Evolutionary conservation across 2,113 vertebrate species (phyloP).

Genomic region (Odocoileus hemionus): DNA sequence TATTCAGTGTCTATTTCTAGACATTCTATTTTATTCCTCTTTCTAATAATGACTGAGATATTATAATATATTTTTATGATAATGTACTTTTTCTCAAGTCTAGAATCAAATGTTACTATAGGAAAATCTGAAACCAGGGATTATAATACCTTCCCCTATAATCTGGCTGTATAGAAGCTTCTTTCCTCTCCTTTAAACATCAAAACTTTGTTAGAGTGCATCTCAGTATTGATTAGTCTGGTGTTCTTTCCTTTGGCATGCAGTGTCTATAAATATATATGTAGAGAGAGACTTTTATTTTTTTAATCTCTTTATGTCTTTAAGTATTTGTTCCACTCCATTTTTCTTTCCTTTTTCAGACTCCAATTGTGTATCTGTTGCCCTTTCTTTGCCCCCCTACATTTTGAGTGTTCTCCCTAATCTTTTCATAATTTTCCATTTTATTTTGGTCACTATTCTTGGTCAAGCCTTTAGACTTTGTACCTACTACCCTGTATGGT

Average conservation of each 20-base stretch:
- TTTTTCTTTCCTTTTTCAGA: not conserved
- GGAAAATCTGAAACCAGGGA: not conserved
- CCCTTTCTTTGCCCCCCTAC: not conserved
- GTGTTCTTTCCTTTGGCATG: not conserved
- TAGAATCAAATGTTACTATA: not conserved
- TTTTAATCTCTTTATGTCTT: not conserved
- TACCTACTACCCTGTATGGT: not conserved
- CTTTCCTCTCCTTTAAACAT: not conserved
- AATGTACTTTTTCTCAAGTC: not conserved
- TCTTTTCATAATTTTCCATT: not conserved
- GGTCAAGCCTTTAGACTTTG: not conserved
- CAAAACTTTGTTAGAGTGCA: not conserved
- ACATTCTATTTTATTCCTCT: not conserved
- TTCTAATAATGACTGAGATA: not conserved
- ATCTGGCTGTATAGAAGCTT: not conserved
- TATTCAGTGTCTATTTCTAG: not conserved
- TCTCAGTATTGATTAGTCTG: not conserved
- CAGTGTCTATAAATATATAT: not conserved
- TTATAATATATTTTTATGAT: not conserved
- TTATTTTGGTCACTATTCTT: not conserved
- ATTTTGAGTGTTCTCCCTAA: not conserved
- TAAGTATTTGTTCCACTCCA: not conserved
- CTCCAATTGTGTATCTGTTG: not conserved
- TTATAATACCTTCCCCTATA: not conserved
- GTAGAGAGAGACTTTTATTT: not conserved